Conservation (phyloP, 2,113 vertebrate genomes). For the Conger conger region DNA sequence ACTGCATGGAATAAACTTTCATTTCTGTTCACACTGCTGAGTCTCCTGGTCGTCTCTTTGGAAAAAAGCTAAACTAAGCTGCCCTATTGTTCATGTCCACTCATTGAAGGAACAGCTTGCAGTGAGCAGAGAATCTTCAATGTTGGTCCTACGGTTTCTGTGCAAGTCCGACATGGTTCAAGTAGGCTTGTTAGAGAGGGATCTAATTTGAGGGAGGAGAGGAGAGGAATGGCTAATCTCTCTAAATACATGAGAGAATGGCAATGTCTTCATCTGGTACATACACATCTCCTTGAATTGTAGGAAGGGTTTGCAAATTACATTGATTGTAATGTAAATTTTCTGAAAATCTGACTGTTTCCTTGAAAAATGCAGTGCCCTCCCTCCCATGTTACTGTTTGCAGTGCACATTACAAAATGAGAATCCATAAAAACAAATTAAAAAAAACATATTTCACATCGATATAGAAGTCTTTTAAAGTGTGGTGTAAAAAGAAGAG, state of each 20-base stretch:
- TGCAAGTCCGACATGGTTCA: neutral
- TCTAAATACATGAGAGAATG: neutral
- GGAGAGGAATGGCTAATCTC: neutral
- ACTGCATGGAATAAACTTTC: too few relatives aligned
- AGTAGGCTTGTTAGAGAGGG: neutral
- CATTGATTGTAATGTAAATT: neutral
- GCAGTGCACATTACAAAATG: neutral
- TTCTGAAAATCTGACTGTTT: neutral
- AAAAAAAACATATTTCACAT: neutral
- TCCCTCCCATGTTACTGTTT: too few relatives aligned
- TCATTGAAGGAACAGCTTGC: neutral
- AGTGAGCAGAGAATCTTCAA: neutral
- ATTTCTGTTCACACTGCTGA: too few relatives aligned
- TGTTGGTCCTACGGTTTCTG: neutral
- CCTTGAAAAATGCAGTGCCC: neutral
- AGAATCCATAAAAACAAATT: too few relatives aligned
- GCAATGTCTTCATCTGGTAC: neutral
- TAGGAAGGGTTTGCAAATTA: neutral
- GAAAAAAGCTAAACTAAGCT: neutral
- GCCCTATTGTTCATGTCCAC: neutral
- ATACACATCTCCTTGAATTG: neutral
- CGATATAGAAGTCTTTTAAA: conserved; percentile 7
- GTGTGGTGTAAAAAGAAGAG: neutral
- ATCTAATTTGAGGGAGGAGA: neutral
- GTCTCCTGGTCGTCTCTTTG: too few relatives aligned